Evolutionary conservation across 2,797 vertebrate species (phyloP).

Genomic region (Protosalanx chinensis): DNA sequence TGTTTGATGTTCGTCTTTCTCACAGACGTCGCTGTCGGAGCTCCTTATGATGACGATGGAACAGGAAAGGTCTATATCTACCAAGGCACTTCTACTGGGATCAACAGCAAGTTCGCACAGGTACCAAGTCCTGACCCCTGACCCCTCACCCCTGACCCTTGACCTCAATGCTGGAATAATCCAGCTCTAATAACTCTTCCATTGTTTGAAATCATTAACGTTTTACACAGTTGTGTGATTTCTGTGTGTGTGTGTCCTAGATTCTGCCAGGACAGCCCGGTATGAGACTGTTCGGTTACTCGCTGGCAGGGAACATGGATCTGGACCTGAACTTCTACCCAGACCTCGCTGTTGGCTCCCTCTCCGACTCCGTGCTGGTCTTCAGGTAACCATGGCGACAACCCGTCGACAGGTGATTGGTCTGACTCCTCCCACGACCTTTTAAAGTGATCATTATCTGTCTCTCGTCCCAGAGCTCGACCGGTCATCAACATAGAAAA

Average conservation of each 20-base stretch:
- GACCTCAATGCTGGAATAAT: neutral
- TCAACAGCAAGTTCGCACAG: slow-evolving; percentile 77
- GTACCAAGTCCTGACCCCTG: slow-evolving; percentile 57
- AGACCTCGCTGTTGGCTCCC: slow-evolving; percentile 91
- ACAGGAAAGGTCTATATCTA: slow-evolving; percentile 86
- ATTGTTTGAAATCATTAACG: too few species aligned
- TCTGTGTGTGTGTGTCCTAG: slow-evolving; percentile 56
- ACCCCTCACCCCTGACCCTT: neutral
- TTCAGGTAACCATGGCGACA: slow-evolving; percentile 75
- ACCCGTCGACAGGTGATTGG: neutral
- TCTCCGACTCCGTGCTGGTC: slow-evolving; percentile 87
- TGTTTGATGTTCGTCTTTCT: neutral
- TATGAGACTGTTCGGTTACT: slow-evolving; percentile 84
- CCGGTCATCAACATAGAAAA: slow-evolving; percentile 86
- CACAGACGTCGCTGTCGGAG: slow-evolving; percentile 89
- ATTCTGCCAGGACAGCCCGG: slow-evolving; percentile 70
- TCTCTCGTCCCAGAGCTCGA: slow-evolving; percentile 72
- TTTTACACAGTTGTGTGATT: neutral
- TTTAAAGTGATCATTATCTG: neutral
- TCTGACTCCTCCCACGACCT: neutral
- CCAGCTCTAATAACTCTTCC: too few species aligned
- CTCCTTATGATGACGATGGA: slow-evolving; percentile 77
- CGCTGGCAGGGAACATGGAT: slow-evolving; percentile 94
- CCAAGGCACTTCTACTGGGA: slow-evolving; percentile 77
- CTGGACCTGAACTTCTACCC: slow-evolving; percentile 90